Base-by-base conservation (phyloP, 2,888 invertebrate species). In the Eupithecia insigniata region DNA sequence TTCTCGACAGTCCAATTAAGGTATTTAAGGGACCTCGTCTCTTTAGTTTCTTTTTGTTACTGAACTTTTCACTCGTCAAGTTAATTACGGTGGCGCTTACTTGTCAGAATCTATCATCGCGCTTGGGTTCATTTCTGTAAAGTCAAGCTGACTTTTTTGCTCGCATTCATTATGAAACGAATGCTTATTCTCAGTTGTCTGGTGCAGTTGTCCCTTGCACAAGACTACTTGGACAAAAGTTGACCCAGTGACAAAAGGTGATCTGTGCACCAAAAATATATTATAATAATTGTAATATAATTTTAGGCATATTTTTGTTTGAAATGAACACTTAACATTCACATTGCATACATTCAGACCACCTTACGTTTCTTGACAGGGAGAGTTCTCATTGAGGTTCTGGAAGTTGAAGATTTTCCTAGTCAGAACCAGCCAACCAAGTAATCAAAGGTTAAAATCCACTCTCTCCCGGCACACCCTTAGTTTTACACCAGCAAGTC, bases 391-490 rank as follows among this genome's bases (percentile, higher is more conserved):
- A 55, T 26, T 22, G 12, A 51, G 22, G 1, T 12, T 12, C 22
- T 12, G 51, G 51, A 51, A 51, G 12, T 51, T 51, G 10, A 51
- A 51, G 51, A 12, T 46, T n/a, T 62, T 62, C 64, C 36, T 64
- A 64, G 32, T 69, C 36, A 60, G 36, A 75, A 73, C 75, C 66
- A 62, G 76, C 70, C 43, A 70, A 70, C 55, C 70, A 60, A 68
- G 76, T 51, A 76, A 75, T 77, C 70, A 75, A 76, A 77, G 77
- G 76, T 75, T 76, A 79, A 71, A 77, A 79, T 75, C 70, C 60
- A 61, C 79, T 79, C 79, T 79, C 77, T 74, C 77, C 69, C 4
- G 75, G 73, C 78, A 72, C 78, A 75, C 75, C 79, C 74, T 78
- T 71, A 67, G 72, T 60, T 74, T 72, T 73, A 73, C 68, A 66